Evolutionary conservation across 2,888 invertebrate species (phyloP), one percentile per base, ranked within the genome.

Genomic region (Lycocerus yunnanus): DNA sequence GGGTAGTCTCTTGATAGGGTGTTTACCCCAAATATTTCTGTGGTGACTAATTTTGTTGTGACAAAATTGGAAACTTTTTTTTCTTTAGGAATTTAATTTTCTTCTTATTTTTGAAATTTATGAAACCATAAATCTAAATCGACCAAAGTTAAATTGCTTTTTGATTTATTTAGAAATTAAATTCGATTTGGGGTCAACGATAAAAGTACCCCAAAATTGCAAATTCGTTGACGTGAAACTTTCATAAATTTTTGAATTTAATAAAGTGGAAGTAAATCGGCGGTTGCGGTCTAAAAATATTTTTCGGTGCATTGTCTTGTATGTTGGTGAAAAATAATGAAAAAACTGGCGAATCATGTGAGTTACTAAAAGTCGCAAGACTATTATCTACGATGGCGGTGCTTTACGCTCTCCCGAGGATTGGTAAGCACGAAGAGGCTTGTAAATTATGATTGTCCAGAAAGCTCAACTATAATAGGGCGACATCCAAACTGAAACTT

Each of bases 401-500:
- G 20, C 18, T 63, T 63, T 63, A n/a, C 20, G 61, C 20, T 63
- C 18, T 63, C 20, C 8, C 11, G 61, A 20, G 61, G 20, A 18
- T 63, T n/a, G 20, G 13, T 18, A 18, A 63, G 20, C 16, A 63
- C 61, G 20, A n/a, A 16, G 15, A 63, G 18, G 61, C 61, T 18
- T n/a, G 16, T 18, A 73, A 71, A 66, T 58, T 58, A 71, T 68
- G 74, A 74, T 68, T 72, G 75, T 69, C 72, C 72, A 66, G n/a
- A 69, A 16, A 69, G 20, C 72, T 16, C 24, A 59, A 66, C 65
- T 65, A 69, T 69, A 63, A 72, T 69, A 69, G 70, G 67, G 65
- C 67, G 58, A 60, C 72, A 75, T 67, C 68, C 59, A 20, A 69
- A 66, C 59, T 73, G 71, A 68, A 68, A 79, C 18, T 63, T 82